phyloP scores from a whole-genome alignment of 2,797 vertebrate species.

The Carcharodon carcharias region DNA sequence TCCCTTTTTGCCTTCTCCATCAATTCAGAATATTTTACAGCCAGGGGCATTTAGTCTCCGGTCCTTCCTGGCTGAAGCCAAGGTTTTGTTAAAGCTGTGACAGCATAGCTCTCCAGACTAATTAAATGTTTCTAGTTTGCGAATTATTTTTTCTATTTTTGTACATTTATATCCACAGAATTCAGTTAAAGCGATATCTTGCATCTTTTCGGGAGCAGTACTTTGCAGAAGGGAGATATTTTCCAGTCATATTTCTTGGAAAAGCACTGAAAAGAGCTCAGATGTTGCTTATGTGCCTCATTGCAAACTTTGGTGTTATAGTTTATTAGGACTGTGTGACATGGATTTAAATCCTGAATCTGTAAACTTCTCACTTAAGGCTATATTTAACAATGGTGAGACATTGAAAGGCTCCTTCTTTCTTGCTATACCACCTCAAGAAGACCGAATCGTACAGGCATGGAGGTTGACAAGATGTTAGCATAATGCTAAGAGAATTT shows the following conservation, averaged over 20 bases:
- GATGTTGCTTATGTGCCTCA: neutral
- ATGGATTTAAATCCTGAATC: neutral
- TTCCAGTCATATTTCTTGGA: neutral
- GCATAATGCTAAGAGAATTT: neutral
- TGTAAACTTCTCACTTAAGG: neutral
- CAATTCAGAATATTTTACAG: neutral
- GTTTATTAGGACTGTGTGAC: neutral
- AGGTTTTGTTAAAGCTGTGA: neutral
- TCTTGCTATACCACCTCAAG: neutral
- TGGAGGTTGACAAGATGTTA: neutral
- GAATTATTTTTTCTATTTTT: neutral
- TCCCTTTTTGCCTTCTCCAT: neutral
- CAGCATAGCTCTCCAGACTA: neutral
- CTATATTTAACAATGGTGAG: neutral
- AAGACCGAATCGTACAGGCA: neutral
- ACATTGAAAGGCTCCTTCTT: neutral
- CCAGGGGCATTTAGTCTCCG: neutral
- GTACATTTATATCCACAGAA: neutral
- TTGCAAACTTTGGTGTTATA: neutral
- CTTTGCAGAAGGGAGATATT: neutral
- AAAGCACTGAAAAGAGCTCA: neutral
- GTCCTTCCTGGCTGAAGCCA: neutral
- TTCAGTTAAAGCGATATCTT: neutral
- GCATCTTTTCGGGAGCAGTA: neutral
- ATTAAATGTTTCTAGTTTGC: neutral